phyloP scores from a whole-genome alignment of 2,888 invertebrate species.

The Helobdella robusta region DNA sequence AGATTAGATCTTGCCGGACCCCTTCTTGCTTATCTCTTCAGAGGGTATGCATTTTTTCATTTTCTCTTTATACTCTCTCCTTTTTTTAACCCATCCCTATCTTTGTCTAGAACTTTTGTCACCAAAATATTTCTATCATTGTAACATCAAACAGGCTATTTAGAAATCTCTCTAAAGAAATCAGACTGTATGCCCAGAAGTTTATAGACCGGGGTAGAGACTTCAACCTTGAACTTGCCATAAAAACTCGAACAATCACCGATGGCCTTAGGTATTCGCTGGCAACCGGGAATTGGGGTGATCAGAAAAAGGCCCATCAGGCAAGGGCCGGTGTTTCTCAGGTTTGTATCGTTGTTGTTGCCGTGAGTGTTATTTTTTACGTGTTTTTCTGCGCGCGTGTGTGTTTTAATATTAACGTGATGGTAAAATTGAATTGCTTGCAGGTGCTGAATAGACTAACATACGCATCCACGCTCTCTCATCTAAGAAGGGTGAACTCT shows the following conservation, averaged over 20 bases:
- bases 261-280: slow-evolving; percentile 93
- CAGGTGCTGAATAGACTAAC: slow-evolving; percentile 89
- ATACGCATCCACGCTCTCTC: slow-evolving; percentile 94
- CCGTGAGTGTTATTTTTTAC: no score
- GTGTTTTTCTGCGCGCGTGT: background rate
- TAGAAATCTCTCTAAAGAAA: slow-evolving; percentile 90
- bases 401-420: background rate
- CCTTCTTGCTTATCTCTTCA: slow-evolving; percentile 85
- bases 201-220: slow-evolving; percentile 97
- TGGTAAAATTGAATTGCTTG: slow-evolving; percentile 14
- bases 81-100: no score
- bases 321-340: slow-evolving; percentile 91
- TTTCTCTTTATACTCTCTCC: no score
- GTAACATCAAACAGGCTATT: slow-evolving; percentile 64
- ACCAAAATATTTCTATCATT: no score
- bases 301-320: slow-evolving; percentile 99
- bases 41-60: no score
- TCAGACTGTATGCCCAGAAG: slow-evolving; percentile 91
- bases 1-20: slow-evolving; percentile 94
- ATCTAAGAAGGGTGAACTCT: slow-evolving; percentile 93
- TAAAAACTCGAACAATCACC: slow-evolving; percentile 93
- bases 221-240: slow-evolving; percentile 89
- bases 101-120: no score
- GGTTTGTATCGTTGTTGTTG: slow-evolving; percentile 46
- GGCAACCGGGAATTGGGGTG: slow-evolving; percentile 99